phyloP scores from a whole-genome alignment of 2,888 invertebrate genomes.

The Tetrapedia diversipes region DNA sequence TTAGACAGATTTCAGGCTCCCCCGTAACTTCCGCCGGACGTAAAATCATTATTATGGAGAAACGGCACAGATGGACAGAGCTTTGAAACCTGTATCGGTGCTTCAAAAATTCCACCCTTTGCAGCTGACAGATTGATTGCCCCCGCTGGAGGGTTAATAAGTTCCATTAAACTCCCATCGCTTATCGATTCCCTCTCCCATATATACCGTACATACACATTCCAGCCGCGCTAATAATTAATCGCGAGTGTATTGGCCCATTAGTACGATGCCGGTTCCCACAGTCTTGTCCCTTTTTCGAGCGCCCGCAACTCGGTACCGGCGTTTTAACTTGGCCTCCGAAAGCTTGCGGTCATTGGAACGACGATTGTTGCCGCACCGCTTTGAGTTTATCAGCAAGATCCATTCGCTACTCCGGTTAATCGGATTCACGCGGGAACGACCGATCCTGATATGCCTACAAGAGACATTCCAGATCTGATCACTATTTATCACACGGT shows the following conservation, averaged over 20 bases:
- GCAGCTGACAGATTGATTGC: slow-evolving; percentile 11
- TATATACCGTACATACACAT: not conserved
- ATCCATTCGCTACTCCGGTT: slow-evolving; percentile 29
- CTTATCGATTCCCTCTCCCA: slow-evolving; percentile 23
- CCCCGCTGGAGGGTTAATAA: slow-evolving; percentile 33
- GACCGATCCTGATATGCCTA: slow-evolving; percentile 36
- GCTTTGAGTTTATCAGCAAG: slow-evolving; percentile 33
- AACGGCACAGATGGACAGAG: not conserved
- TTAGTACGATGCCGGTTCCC: not conserved
- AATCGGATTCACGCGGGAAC: slow-evolving; percentile 45
- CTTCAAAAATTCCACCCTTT: slow-evolving; percentile 3
- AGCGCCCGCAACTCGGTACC: not conserved
- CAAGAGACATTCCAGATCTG: slow-evolving; percentile 63
- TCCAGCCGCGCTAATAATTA: slow-evolving; percentile 18
- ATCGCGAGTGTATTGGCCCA: slow-evolving; percentile 22
- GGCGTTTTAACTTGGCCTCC: not conserved
- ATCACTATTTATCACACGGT: slow-evolving; percentile 69
- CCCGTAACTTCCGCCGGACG: no score
- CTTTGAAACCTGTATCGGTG: not conserved
- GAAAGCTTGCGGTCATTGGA: slow-evolving; percentile 2
- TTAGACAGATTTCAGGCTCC: not conserved
- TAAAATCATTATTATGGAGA: not conserved
- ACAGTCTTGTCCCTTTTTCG: slow-evolving; percentile 2
- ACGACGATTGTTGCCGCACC: no score
- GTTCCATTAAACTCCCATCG: slow-evolving; percentile 38